phyloP scores from a whole-genome alignment of 2,113 vertebrate species.

The Silurus asotus region DNA sequence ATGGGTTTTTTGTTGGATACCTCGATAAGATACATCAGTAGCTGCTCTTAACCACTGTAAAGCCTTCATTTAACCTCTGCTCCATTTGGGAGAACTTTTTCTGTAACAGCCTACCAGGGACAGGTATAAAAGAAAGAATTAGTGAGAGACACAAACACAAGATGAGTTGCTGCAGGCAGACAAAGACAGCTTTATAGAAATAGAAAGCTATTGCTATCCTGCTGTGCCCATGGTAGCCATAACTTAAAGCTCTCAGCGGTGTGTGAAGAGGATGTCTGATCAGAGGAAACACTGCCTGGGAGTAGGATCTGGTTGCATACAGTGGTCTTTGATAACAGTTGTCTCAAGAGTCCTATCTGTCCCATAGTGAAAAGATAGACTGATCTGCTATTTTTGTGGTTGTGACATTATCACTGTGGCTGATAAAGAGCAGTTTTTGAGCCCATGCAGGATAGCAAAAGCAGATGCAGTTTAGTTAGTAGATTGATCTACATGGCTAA shows the following conservation, averaged over 20 bases:
- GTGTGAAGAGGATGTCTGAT: slow-evolving; percentile 37
- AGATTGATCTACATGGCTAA: not conserved
- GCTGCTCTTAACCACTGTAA: slow-evolving; percentile 21
- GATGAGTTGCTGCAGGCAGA: slow-evolving; percentile 34
- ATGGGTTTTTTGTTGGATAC: not conserved
- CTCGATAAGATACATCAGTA: not conserved
- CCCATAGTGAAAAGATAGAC: not conserved
- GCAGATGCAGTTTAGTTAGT: not conserved
- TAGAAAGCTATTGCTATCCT: slow-evolving; percentile 23
- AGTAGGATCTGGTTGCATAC: slow-evolving; percentile 28
- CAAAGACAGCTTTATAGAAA: slow-evolving; percentile 18
- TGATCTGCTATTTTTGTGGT: slow-evolving; percentile 24
- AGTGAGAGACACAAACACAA: slow-evolving; percentile 11
- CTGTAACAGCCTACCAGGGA: slow-evolving; percentile 19
- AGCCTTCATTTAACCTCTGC: slow-evolving; percentile 25
- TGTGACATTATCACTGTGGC: slow-evolving; percentile 5
- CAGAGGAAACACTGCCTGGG: slow-evolving; percentile 27
- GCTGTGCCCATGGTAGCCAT: not conserved
- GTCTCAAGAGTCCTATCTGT: slow-evolving; percentile 39
- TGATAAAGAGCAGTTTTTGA: slow-evolving; percentile 27
- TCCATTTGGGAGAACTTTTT: not conserved
- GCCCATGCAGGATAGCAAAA: not conserved
- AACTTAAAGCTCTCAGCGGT: slow-evolving; percentile 1
- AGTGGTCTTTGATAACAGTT: slow-evolving; percentile 38
- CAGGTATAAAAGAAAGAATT: slow-evolving; percentile 1